phyloP scores from a whole-genome alignment of 53 echinoderm and acorn worm species.

The Holothuria leucospilota region DNA sequence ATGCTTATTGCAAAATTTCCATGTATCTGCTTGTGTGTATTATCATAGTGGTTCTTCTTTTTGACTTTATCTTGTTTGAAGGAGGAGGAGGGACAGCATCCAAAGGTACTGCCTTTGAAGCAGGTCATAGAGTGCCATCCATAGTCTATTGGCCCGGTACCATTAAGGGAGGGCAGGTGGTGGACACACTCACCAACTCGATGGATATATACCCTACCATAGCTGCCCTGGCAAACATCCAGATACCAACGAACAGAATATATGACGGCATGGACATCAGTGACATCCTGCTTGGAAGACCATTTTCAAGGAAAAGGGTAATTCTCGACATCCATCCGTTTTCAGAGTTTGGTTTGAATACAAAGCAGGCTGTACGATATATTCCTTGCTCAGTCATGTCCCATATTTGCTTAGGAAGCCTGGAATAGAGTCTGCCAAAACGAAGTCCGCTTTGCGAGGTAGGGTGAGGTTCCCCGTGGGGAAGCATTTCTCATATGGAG shows the following conservation, averaged over 20 bases:
- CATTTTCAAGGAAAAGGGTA: constrained; percentile 35
- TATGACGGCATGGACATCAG: constrained; percentile 77
- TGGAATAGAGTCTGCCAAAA: no score
- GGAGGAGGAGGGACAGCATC: constrained; percentile 75
- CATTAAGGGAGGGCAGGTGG: constrained; percentile 32
- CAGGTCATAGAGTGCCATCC: constrained; percentile 55
- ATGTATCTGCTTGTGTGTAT: no score
- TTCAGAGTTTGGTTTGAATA: no score
- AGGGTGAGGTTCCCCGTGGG: no score
- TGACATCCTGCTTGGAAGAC: constrained; percentile 48
- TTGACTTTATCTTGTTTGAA: not conserved
- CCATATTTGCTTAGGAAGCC: no score
- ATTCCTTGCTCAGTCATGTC: no score
- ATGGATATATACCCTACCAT: constrained; percentile 80
- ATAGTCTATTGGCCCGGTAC: not conserved
- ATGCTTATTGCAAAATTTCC: no score
- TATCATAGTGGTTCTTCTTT: no score
- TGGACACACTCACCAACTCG: constrained; percentile 51
- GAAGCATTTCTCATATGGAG: no score
- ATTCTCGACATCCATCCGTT: no score
- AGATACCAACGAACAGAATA: constrained; percentile 57
- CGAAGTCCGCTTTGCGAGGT: no score
- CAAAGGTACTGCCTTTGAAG: constrained; percentile 38
- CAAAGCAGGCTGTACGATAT: no score
- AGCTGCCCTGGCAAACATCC: constrained; percentile 65